Percentiles rank a stretch among this genome's conserved stretches.
These are phyloP conservation scores for Caracal caracal DNA, from an alignment of 2,113 vertebrate genomes.

Conservation along the genomic window DNA sequence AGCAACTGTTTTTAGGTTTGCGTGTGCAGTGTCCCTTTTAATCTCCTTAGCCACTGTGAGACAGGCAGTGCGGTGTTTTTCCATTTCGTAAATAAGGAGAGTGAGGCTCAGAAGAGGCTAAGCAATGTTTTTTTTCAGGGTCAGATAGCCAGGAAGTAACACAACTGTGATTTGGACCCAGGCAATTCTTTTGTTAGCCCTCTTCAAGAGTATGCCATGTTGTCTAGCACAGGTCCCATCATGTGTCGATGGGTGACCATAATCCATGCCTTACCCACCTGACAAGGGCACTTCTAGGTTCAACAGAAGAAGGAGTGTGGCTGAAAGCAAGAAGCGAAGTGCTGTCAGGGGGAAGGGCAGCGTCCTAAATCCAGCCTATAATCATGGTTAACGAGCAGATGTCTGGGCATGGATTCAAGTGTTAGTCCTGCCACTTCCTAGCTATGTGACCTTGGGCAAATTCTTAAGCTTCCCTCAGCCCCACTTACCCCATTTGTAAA, in stretches of 20 bases:
- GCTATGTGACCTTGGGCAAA: background rate
- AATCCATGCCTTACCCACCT: background rate
- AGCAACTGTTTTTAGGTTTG: background rate
- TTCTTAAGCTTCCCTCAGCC: background rate
- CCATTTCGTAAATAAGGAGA: background rate
- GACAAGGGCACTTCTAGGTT: background rate
- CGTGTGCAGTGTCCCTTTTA: background rate
- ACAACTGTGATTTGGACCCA: background rate
- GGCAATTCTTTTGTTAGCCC: background rate
- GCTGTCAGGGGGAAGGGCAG: background rate
- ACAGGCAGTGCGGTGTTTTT: background rate
- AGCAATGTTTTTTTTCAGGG: background rate
- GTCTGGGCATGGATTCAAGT: background rate
- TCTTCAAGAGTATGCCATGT: background rate
- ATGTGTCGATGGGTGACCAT: background rate
- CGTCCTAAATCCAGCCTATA: background rate
- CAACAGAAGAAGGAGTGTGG: background rate
- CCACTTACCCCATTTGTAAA: background rate
- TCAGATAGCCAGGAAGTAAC: background rate
- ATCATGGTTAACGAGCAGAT: background rate
- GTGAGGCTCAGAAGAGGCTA: background rate
- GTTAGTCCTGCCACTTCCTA: background rate
- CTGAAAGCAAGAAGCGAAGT: background rate
- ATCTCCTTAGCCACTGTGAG: background rate
- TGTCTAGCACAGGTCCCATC: background rate